Evolutionary conservation across 2,113 vertebrate genomes (phyloP).

Genomic region (Hemiscyllium ocellatum): DNA sequence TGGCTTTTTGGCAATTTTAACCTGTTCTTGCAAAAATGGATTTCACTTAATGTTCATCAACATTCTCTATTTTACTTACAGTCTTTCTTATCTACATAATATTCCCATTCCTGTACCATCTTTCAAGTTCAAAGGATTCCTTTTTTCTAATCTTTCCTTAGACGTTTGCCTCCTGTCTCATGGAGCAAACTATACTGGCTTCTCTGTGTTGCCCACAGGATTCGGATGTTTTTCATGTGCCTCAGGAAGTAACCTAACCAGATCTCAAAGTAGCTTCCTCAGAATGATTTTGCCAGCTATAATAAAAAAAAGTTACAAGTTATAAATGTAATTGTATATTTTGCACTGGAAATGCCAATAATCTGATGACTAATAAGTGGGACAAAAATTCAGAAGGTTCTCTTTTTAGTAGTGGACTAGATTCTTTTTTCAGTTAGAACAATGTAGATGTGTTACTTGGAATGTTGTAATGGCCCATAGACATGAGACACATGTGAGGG

Average conservation of each 20-base stretch:
- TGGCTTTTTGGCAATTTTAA: neutral
- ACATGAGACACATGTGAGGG: neutral
- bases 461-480: neutral
- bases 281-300: neutral
- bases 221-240: neutral
- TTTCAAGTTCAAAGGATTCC: neutral
- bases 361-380: neutral
- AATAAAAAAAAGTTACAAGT: neutral
- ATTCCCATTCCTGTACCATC: neutral
- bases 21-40: neutral
- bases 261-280: neutral
- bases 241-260: neutral
- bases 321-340: neutral
- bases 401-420: neutral
- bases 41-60: neutral
- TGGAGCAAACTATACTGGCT: neutral
- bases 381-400: neutral
- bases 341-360: neutral
- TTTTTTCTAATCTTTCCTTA: neutral
- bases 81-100: neutral
- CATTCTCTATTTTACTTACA: neutral
- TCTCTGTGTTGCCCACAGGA: neutral
- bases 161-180: neutral
- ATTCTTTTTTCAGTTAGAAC: neutral
- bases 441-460: neutral